Percentiles rank a stretch among this genome's conserved stretches.
Conservation (phyloP, 1,140 invertebrate species). For the Papilio helenus region DNA sequence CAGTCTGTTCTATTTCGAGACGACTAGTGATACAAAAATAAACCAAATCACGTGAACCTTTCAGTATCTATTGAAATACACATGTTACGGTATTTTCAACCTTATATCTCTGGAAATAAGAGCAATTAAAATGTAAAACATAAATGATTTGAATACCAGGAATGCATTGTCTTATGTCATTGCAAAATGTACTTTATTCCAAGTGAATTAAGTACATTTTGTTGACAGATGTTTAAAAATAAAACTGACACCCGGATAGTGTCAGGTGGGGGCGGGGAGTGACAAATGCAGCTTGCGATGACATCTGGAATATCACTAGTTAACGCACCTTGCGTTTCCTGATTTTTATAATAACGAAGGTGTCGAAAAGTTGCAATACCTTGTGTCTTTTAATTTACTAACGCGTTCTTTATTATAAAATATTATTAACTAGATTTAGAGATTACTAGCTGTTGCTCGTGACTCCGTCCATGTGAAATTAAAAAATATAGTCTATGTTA, state of each 20-base stretch:
- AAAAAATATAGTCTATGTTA: no score
- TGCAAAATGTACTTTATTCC: neutral
- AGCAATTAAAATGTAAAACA: neutral
- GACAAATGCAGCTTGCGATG: slow-evolving; percentile 13
- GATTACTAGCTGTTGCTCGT: no score
- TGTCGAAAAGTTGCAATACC: neutral
- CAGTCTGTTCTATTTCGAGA: neutral
- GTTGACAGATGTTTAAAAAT: slow-evolving; percentile 3
- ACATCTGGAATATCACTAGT: slow-evolving; percentile 14
- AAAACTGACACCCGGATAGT: slow-evolving; percentile 18
- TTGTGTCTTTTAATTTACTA: neutral
- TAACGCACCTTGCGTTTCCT: neutral
- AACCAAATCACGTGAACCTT: neutral
- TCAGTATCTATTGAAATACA: neutral
- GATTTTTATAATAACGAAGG: neutral
- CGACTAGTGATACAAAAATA: neutral
- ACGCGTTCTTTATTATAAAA: neutral
- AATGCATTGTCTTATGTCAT: neutral
- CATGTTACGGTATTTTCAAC: neutral
- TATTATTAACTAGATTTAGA: no score
- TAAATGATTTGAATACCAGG: neutral
- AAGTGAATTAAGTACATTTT: neutral
- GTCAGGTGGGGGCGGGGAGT: neutral
- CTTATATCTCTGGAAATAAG: neutral
- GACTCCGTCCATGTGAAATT: no score